Base-by-base conservation (phyloP, 2,888 invertebrate genomes). In the Ennomos fuscantarius region DNA sequence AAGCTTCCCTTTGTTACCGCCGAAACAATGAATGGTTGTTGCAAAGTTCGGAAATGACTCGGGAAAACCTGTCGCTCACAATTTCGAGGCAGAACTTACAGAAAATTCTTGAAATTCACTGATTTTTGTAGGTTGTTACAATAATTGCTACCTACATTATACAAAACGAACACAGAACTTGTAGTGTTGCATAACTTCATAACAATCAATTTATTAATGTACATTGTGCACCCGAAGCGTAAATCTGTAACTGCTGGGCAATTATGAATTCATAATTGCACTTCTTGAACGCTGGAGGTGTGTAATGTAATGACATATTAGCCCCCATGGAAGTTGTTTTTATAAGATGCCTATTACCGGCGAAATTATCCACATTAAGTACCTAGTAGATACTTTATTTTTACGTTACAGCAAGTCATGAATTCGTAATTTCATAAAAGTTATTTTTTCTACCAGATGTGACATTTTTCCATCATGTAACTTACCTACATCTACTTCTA, bases 1-100 rank as follows among this genome's bases (percentile, higher is more conserved):
- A 79, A 79, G 79, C 78, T 76, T 73, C 73, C 74, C 78, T 84
- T 83, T 82, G 84, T 81, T 74, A 66, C 61, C 64, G 62, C 48
- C 76, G 75, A 79, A 82, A 84, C 81, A 83, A 84, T 83, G 79
- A 78, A 75, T 76, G 73, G 78, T 78, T 76, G 76, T 72, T 70
- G 65, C 65, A 69, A 81, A 78, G 73, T 78, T 74, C 62, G 71
- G 72, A 74, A 79, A 76, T 81, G 78, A 82, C 79, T 81, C 60
- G 57, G 67, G 66, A 66, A 70, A 78, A 74, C 69, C 65, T 72
- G 67, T 64, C 53, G 48, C 56, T 57, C 57, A 47, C 43, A 60
- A 60, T 41, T 54, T 55, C 41, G 40, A 55, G 64, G 66, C 62
- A 65, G 71, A 76, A 73, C 13, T 51, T 49, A 46, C 34, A 45